Percentiles rank a stretch among this genome's conserved stretches.
Evolutionary conservation across 2,113 vertebrate species (phyloP).

Genomic region (Hirundichthys speculiger): DNA sequence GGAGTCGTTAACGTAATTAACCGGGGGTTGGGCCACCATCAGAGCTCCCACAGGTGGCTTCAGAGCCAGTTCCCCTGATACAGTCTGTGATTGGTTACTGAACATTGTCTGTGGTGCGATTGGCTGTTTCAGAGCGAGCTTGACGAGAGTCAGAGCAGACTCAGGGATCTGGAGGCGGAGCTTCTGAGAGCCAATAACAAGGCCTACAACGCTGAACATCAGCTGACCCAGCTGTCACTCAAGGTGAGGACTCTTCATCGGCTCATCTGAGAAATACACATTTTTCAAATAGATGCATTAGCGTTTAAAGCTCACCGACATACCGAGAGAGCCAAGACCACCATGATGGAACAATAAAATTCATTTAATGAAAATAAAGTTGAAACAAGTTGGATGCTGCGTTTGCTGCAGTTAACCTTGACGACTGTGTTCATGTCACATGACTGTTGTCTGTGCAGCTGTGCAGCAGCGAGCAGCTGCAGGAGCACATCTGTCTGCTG

Average conservation of each 20-base stretch:
- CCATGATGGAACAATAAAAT: no score
- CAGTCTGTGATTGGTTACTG: no score
- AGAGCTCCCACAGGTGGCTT: no score
- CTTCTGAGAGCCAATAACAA: slow-evolving; percentile 92
- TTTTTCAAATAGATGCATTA: no score
- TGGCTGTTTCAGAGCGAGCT: slow-evolving; percentile 85
- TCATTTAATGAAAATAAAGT: no score
- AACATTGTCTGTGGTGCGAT: slow-evolving; percentile 10
- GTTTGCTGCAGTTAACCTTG: neutral
- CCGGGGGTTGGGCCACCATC: no score
- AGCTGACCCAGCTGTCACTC: slow-evolving; percentile 91
- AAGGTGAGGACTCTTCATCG: slow-evolving; percentile 84
- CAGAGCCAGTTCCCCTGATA: no score
- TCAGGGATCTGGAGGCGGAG: slow-evolving; percentile 86
- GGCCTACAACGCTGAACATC: slow-evolving; percentile 89
- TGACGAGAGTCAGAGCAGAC: slow-evolving; percentile 86
- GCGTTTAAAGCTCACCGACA: neutral
- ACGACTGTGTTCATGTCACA: neutral
- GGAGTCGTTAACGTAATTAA: no score
- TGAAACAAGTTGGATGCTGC: no score
- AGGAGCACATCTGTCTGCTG: slow-evolving; percentile 93
- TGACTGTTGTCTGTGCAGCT: slow-evolving; percentile 76
- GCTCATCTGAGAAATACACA: no score
- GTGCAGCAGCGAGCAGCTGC: slow-evolving; percentile 89
- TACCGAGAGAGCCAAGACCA: no score